Conservation (phyloP, 2,888 invertebrate genomes). For the Auanema sp. region DNA sequence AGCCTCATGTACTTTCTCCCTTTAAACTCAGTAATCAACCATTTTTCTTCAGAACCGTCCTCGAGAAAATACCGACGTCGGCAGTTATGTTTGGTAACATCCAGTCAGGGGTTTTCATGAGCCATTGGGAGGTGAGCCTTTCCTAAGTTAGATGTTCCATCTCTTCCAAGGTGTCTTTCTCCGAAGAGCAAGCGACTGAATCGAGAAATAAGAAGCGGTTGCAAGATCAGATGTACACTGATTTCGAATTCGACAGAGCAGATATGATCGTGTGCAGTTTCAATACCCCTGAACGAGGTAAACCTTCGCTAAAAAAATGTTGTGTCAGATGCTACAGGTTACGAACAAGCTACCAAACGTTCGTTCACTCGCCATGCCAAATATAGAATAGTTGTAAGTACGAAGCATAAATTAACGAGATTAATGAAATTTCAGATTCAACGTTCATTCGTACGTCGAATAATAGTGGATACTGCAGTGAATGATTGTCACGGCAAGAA, state of each 20-base stretch:
- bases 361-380: neutral
- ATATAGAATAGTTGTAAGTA: constrained; percentile 10
- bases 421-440: no score
- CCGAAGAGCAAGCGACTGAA: no score
- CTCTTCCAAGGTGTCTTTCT: constrained; percentile 27
- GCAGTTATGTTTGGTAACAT: constrained; percentile 42
- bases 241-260: constrained; percentile 37
- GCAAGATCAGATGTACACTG: constrained; percentile 15
- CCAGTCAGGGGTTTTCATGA: constrained; percentile 35
- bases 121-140: constrained; percentile 36
- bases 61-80: constrained; percentile 23
- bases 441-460: constrained; percentile 31
- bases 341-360: neutral
- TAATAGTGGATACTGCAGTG: constrained; percentile 38
- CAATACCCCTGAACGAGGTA: constrained; percentile 19
- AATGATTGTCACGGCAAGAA: constrained; percentile 20
- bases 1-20: constrained; percentile 16
- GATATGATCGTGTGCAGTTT: constrained; percentile 34
- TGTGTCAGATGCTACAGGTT: no score
- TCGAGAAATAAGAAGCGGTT: no score
- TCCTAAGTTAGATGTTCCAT: no score
- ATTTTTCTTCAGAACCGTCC: constrained; percentile 21
- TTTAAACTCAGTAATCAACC: neutral
- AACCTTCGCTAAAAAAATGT: no score
- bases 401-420: no score